Evolutionary conservation across 2,888 invertebrate genomes (phyloP).

Genomic region (Troides aeacus): DNA sequence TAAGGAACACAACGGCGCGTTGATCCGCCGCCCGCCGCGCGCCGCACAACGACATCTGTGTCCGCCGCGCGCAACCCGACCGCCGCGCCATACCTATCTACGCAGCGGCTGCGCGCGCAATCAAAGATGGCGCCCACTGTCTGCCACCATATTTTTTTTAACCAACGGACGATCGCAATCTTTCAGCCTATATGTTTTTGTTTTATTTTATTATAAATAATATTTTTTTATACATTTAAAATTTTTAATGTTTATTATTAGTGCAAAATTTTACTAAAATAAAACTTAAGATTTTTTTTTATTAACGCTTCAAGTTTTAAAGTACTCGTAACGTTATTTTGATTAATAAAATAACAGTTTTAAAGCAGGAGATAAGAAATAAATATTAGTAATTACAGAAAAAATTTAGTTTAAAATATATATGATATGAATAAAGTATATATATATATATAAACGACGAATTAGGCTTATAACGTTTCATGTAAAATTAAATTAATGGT

Average conservation of each 20-base stretch:
- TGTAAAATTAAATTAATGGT: too few species aligned
- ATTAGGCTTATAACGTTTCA: too few species aligned
- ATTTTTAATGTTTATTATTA: too few species aligned
- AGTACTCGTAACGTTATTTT: too few species aligned
- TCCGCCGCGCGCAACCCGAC: conserved; percentile 10
- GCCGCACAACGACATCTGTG: conserved; percentile 23
- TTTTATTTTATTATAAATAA: neutral
- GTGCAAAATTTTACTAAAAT: too few species aligned
- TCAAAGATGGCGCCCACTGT: conserved; percentile 25
- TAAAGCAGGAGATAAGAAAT: neutral
- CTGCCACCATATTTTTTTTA: neutral
- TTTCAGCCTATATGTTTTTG: neutral
- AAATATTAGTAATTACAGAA: neutral
- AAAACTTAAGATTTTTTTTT: too few species aligned
- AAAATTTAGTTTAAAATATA: neutral
- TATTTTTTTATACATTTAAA: neutral
- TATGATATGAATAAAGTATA: too few species aligned
- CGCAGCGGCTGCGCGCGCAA: conserved; percentile 13
- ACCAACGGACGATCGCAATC: too few species aligned
- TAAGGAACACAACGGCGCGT: too few species aligned
- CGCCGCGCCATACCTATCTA: conserved; percentile 12
- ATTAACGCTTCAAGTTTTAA: too few species aligned
- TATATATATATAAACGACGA: too few species aligned
- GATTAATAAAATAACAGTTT: neutral
- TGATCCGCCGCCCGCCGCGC: too few species aligned